Evolutionary conservation across 2,797 vertebrate genomes (phyloP), one percentile per base, ranked within the genome.

Genomic region (Gastrophryne carolinensis): DNA sequence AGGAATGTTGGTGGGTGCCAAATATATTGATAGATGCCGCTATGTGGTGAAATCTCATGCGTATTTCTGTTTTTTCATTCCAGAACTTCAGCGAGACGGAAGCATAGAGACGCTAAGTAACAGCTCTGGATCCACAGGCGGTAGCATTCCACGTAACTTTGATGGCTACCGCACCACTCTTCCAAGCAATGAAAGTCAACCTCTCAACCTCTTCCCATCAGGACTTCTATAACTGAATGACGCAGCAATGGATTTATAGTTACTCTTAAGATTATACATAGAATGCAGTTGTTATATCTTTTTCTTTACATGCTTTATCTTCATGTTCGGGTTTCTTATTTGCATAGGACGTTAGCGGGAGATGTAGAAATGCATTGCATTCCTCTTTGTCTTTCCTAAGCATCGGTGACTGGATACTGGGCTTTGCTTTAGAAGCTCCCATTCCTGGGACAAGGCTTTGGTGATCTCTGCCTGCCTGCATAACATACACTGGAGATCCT

Each of bases 61-160:
- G 24, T 35, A 66, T 66, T 53, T 50, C 23, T 37, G 3, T 21
- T 37, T 3, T 66, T 80, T 80, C 78, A 30, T 82, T 85, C 68
- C 95, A 96, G 97, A 98, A 87, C 94, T 99, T 79, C 97, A 98
- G 91, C 93, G 96, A 86, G 97, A 98, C 88, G 97, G 97, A 88
- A 99, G 97, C 91, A 98, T 98, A 74, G 97, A 99, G 92, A 99
- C 97, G 1, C 94, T 99, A 81, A 99, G 97, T 82, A 98, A 99
- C 92, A 98, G 97, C 86, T 99, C 97, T 0, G 97, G 96, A 1
- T 99, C 97, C 84, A 98, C 97, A 83, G 98, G 96, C 13, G 96
- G 96, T 85, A 98, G 96, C 86, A 98, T 99, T 88, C 96, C 96
- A 0, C 93, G 95, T 79, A 96, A 93, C 87, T 98, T 96, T 1